Evolutionary conservation across 2,113 vertebrate species (phyloP), one percentile per base, ranked within the genome.

Genomic region (Nesogale talazaci): DNA sequence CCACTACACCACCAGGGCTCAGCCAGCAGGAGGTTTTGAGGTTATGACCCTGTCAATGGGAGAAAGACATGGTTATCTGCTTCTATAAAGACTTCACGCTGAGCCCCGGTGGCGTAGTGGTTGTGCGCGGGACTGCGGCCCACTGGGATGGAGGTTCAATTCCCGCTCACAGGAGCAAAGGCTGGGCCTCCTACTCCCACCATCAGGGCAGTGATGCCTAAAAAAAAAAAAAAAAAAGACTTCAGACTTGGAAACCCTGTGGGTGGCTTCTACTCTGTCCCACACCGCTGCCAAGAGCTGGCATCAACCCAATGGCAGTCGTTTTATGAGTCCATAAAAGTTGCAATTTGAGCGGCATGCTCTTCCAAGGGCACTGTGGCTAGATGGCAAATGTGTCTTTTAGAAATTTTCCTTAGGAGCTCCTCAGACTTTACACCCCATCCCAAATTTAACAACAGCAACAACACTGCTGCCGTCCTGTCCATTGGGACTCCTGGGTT

Each of bases 311-410:
- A 27, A 36, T 10, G 19, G 34, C 34, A 70, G n/a, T 70, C 16
- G n/a, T 31, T 34, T n/a, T 20, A 52, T 17, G 56, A 36, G 29
- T 11, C 59, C 9, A 38, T 40, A 65, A 88, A 82, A 85, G 57
- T 56, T 34, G 76, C 77, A 46, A 23, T 74, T 52, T 78, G 56
- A 40, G 23, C 65, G 12, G 9, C 70, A 57, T 34, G 12, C 27
- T 77, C 19, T 27, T 75, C 42, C 1, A 38, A 36, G 19, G 83
- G 27, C 22, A 75, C 9, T 87, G 57, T 86, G 34, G 72, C 25
- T n/a, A n/a, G 29, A 67, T 83, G 42, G 23, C 77, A 89, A 75
- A 29, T 46, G 4, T 81, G 87, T 86, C 29, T 83, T 83, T 83
- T 46, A 65, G 34, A 46, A 89, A 72, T 57, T 76, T 91, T 83